Conservation (phyloP, 2,113 vertebrate species). For the Sinocyclocheilus anshuiensis region DNA sequence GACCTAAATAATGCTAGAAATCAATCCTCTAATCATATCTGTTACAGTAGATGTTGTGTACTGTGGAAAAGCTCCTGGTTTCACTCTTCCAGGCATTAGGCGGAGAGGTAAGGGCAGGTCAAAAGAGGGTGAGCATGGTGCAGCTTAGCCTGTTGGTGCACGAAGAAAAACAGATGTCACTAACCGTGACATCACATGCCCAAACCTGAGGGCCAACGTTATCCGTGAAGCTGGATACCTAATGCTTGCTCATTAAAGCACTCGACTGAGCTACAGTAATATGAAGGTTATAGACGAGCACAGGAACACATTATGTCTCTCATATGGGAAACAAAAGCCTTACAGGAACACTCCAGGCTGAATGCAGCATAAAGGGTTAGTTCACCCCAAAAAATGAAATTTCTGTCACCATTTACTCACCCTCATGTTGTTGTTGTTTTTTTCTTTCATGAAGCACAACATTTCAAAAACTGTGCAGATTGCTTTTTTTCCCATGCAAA, state of each 20-base stretch:
- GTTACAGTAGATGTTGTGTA: slow-evolving; percentile 12
- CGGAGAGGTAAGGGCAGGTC: background rate
- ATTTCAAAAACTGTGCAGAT: background rate
- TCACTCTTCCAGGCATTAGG: slow-evolving; percentile 16
- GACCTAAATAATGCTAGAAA: slow-evolving; percentile 22
- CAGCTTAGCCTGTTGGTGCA: background rate
- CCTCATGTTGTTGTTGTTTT: background rate
- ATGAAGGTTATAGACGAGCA: background rate
- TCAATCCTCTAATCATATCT: slow-evolving; percentile 24
- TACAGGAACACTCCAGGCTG: background rate
- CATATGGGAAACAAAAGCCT: background rate
- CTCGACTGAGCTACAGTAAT: background rate
- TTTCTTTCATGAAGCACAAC: background rate
- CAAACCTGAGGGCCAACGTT: slow-evolving; percentile 24
- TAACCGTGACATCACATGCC: slow-evolving; percentile 17
- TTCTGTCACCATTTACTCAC: background rate
- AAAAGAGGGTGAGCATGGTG: background rate
- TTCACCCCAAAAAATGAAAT: no score
- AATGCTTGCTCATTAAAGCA: slow-evolving; percentile 17
- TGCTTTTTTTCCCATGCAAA: background rate
- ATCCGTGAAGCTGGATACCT: slow-evolving; percentile 9
- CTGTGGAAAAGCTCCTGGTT: background rate
- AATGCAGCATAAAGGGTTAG: background rate
- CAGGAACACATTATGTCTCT: background rate
- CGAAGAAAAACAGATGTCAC: slow-evolving; percentile 19